Evolutionary conservation across 2,888 invertebrate genomes (phyloP).

Genomic region (Tolmerus cingulatus): DNA sequence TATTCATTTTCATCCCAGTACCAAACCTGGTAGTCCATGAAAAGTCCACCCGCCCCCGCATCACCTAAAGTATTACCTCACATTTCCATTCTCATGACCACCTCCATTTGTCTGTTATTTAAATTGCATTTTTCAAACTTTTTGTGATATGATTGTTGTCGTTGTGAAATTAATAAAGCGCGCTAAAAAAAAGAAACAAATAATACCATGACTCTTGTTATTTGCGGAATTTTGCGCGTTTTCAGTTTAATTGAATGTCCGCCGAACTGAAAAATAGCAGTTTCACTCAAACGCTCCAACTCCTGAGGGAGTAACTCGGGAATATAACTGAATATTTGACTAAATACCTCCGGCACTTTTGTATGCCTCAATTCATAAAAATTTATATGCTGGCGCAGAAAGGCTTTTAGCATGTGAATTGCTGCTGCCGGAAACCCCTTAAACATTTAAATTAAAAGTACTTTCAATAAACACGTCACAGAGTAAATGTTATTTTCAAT

Average conservation of each 20-base stretch:
- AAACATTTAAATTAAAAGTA: not conserved
- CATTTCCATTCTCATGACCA: not conserved
- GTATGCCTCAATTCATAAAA: not conserved
- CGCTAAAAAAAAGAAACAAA: not conserved
- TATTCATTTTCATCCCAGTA: conserved; percentile 19
- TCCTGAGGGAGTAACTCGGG: not conserved
- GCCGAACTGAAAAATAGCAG: not conserved
- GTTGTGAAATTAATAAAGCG: not conserved
- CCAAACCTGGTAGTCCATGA: conserved; percentile 26
- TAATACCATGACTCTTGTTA: not conserved
- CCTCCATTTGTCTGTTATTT: not conserved
- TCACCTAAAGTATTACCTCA: not conserved
- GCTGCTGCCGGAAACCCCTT: not conserved
- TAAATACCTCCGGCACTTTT: not conserved
- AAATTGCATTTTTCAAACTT: not conserved
- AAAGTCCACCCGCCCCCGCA: not conserved
- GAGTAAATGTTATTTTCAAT: not conserved
- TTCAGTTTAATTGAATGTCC: not conserved
- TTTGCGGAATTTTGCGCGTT: not conserved
- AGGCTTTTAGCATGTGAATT: not conserved
- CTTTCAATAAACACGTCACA: not conserved
- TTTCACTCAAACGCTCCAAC: not conserved
- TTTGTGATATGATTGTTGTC: not conserved
- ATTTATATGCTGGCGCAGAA: not conserved
- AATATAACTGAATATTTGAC: not conserved